Evolutionary conservation across 2,797 vertebrate species (phyloP), one percentile per base, ranked within the genome.

Genomic region (Hippopotamyrus pictus): DNA sequence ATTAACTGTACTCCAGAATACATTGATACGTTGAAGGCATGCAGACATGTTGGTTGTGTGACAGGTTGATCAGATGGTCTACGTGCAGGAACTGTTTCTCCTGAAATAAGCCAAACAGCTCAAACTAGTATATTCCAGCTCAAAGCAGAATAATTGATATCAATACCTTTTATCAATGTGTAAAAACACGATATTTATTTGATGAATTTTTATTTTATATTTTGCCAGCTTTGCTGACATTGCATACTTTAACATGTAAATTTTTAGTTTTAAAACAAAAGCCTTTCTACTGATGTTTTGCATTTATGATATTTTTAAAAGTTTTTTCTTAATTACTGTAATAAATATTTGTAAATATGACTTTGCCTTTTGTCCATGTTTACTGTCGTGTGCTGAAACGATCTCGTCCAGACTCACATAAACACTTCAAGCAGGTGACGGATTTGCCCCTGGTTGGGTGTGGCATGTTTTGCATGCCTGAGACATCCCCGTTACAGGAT

Each of bases 341-440:
- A 95, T 96, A 95, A 95, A 96, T 94, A 94, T 94, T 93, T 94
- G 79, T 53, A 88, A 11, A 46, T 62, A 92, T 88, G 93, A 94
- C 73, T 88, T 88, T 86, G 51, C 22, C 73, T 25, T 82, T 88
- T 89, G 85, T 46, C 86, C 33, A 25, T 89, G n/a, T 17, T 51
- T 88, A 8, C 1, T 14, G 51, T 88, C n/a, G 50, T 57, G 29
- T 46, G 37, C 76, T 46, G 76, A 65, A 86, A 88, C n/a, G 86
- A 90, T 87, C 88, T 3, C 2, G 48, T 22, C 22, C 46, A 22
- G 44, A 29, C 7, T 53, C 12, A 17, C 19, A 51, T 51, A 53
- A 86, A 86, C 50, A 86, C 50, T 86, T 22, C 19, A 29, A 33
- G 25, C 29, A 9, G 22, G 46, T 17, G 50, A 86, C 3, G 2